Base-by-base conservation (phyloP, 2,888 invertebrate species). In the Bugulina stolonifera region DNA sequence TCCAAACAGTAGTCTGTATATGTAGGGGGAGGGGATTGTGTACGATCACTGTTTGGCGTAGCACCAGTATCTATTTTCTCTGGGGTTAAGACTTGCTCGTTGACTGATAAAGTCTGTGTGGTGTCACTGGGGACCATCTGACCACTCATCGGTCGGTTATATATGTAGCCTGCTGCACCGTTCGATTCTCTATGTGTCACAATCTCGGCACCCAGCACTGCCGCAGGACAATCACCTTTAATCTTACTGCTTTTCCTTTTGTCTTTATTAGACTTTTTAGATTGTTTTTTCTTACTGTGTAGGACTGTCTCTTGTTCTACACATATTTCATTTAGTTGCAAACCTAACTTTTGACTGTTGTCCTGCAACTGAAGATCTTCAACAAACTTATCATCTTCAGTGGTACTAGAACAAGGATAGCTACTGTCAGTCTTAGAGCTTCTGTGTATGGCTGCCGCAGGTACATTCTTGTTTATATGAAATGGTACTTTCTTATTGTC, bases 401-500 rank as follows among this genome's bases (percentile, higher is more conserved):
- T 18, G 18, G 5, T 43, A 18, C 43, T 43, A 10, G 43, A 43
- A 18, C 43, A 43, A 43, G 43, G 43, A 5, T 18, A 5, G 43
- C 18, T 18, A 18, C 43, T 43, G n/a, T n/a, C n/a, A 18, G 18
- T 43, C 10, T 43, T 18, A 43, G 43, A 43, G 43, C 5, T 5
- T 43, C 18, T 43, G 18, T 43, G 43, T 10, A 43, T 43, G 5
- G 43, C 43, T 10, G 43, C 43, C 43, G 43, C 43, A 10, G 43
- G 43, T 10, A 43, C 43, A 43, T 43, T 43, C 18, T 43, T 27
- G n/a, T 32, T 64, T 10, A 64, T 22, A 14, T 64, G 14, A 3
- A 34, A 14, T 5, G 22, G 3, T 14, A 25, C 55, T 55, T 55
- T 55, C 25, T 55, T 23, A 14, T 75, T 73, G 18, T 71, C 71